These are phyloP conservation scores for Axinella damicornis DNA, from an alignment of 37 sponge, comb jelly and placozoan species.

Conservation along the genomic window DNA sequence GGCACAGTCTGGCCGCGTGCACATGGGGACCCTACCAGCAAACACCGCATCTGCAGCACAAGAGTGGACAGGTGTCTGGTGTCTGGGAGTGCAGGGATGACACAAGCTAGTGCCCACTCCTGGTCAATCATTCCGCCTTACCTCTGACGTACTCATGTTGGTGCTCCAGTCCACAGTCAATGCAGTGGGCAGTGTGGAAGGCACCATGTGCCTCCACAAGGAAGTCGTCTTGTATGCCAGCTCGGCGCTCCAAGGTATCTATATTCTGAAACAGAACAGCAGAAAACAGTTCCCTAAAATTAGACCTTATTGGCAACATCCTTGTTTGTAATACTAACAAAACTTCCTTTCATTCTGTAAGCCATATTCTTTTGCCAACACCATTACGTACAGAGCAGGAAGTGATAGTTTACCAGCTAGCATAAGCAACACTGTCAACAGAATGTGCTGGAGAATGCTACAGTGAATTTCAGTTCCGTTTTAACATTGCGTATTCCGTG, in stretches of 20 bases:
- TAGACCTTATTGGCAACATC: neutral
- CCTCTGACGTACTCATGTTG: constrained; percentile 85
- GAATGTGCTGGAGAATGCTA: too few relatives aligned
- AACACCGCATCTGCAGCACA: constrained; percentile 72
- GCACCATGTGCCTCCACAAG: constrained; percentile 96
- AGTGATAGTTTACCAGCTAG: too few relatives aligned
- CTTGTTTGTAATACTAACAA: neutral
- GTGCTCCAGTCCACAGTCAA: constrained; percentile 75
- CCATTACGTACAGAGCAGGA: too few relatives aligned
- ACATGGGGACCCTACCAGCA: constrained; percentile 68
- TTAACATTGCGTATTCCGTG: too few relatives aligned
- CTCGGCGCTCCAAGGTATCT: constrained; percentile 93
- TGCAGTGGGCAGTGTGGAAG: constrained; percentile 92
- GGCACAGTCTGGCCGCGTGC: constrained; percentile 45
- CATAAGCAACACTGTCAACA: too few relatives aligned
- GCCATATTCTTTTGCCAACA: too few relatives aligned
- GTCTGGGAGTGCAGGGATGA: too few relatives aligned
- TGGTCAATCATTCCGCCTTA: too few relatives aligned
- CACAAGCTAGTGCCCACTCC: too few relatives aligned
- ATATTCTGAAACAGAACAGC: constrained; percentile 76
- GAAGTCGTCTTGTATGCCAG: constrained; percentile 73
- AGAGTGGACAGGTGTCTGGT: too few relatives aligned
- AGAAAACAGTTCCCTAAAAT: neutral
- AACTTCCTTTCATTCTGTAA: neutral
- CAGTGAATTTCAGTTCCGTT: too few relatives aligned